phyloP scores from a whole-genome alignment of 2,113 vertebrate species.

The Mobula birostris region DNA sequence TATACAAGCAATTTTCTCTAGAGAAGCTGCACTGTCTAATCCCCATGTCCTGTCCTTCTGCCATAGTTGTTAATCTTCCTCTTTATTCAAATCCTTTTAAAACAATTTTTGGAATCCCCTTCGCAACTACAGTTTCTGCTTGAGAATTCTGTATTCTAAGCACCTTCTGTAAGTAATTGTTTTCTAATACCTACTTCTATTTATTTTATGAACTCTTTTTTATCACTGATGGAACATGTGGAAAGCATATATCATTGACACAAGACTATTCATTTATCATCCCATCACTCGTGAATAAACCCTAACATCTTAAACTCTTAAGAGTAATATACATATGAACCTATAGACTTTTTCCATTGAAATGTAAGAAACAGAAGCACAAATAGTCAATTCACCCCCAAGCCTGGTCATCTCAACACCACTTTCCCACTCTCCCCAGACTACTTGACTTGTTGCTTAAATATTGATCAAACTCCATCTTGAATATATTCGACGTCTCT shows the following conservation, averaged over 20 bases:
- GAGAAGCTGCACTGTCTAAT: not conserved
- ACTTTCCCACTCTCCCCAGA: too few relatives aligned
- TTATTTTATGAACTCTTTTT: not conserved
- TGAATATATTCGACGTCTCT: too few relatives aligned
- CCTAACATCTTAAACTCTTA: not conserved
- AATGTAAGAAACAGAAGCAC: too few relatives aligned
- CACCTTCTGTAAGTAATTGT: not conserved
- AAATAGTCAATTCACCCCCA: too few relatives aligned
- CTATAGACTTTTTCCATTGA: not conserved
- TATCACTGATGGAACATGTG: not conserved
- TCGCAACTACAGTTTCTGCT: not conserved
- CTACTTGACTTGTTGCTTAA: too few relatives aligned
- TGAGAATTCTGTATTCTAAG: slow-evolving; percentile 8
- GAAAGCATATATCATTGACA: not conserved
- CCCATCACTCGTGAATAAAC: not conserved
- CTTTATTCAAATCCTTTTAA: not conserved
- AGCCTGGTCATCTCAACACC: too few relatives aligned
- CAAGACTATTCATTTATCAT: not conserved
- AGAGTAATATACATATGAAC: not conserved
- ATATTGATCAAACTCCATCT: too few relatives aligned
- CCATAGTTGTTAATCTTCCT: not conserved
- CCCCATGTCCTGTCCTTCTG: not conserved
- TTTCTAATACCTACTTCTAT: not conserved
- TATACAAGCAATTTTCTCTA: not conserved
- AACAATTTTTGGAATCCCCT: not conserved